Evolutionary conservation across 2,113 vertebrate species (phyloP), one percentile per base, ranked within the genome.

Genomic region (Microtus montanus): DNA sequence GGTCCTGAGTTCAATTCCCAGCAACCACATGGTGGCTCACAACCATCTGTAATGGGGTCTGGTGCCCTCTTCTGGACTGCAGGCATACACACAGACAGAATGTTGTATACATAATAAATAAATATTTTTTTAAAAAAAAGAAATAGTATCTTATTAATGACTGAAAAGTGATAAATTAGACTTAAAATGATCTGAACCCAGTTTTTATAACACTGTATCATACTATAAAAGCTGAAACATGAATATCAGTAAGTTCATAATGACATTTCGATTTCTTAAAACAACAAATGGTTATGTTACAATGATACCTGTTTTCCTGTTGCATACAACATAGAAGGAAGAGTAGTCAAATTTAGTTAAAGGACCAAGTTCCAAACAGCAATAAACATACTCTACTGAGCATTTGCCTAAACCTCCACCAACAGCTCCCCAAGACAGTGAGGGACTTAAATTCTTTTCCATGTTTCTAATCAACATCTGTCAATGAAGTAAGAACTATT

Each of bases 251-350:
- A 68, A 5, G n/a, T 82, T 66, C 71, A 1, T 79, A 74, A 58
- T 75, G 83, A 14, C 66, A 87, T 86, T 92, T 93, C 73, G n/a
- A 94, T 92, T 85, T 91, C 35, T 89, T 93, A 74, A 95, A 85
- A 75, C 26, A 92, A 74, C 49, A 71, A 64, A 71, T 75, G 7
- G n/a, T 77, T 95, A 77, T 93, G 8, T 92, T 68, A 30, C 74
- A 71, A 52, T 88, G 5, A 15, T 92, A 75, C 66, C 64, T 80
- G 63, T 90, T 87, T 97, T n/a, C 54, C 86, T 91, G 11, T 92
- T 52, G 44, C 19, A 75, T 77, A 26, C 63, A 35, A 12, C 63
- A 75, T 54, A 66, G 19, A 95, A 93, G 58, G 33, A 95, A 93
- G 73, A 66, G 17, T 88, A 93, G 38, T 3, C 77, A 85, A 96